Evolutionary conservation across 2,888 invertebrate genomes (phyloP), one percentile per base, ranked within the genome.

Genomic region (Drosophila macrospina): DNA sequence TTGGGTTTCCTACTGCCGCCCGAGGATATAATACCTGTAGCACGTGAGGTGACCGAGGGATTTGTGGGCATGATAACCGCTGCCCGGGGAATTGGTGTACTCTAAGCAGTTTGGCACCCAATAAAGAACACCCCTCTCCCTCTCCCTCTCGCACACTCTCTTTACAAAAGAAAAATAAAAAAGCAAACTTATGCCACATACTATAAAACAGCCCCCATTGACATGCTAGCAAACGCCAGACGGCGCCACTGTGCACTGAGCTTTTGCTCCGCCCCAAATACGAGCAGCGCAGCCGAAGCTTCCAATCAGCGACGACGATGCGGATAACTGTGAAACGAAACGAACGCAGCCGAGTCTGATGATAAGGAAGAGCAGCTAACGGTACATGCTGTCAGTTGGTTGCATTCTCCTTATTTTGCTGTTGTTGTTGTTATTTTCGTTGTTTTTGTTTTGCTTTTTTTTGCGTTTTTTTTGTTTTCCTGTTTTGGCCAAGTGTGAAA

Each of bases 1-100:
- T 93, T 93, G 77, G 96, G 96, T 0, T 95, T 96, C 85, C 89
- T 95, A 0, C 91, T 96, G 0, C 96, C 96, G 0, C 90, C 94
- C 0, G 90, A 93, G 0, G 93, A 94, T 80, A 96, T 96, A 60
- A 82, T 94, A 13, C 94, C 94, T 6, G 93, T 94, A 0, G 94
- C 93, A 55, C 86, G 93, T 44, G 95, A 96, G 90, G 93, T 94
- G 1, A 78, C 94, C 16, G 92, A 92, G 32, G 94, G 94, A 0
- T 83, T 94, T 4, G 77, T 93, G 0, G 93, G 93, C 45, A 90
- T 94, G 65, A 92, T 94, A 42, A 78, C 85, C 0, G 93, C 93
- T 54, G 94, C 94, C 0, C 86, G 89, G 2, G 91, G 91, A 56
- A 51, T 80, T 13, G 72, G 81, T 52, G 63, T 90, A 6, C 13